Evolutionary conservation across 2,113 vertebrate genomes (phyloP), one percentile per base, ranked within the genome.

Genomic region (Indri indri): DNA sequence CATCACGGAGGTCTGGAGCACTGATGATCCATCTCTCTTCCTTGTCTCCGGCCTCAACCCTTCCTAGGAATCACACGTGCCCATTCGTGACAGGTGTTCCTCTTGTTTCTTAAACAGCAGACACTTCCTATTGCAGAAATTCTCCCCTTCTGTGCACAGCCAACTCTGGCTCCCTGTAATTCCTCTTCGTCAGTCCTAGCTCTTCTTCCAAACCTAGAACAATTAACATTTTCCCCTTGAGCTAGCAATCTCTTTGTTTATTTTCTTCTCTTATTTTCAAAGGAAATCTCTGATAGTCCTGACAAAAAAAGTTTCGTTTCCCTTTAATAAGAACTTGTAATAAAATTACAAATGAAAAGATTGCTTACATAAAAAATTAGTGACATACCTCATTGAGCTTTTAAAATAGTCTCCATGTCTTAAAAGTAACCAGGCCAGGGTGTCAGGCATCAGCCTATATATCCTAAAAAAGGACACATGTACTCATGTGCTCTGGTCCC

Each of bases 291-390:
- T 91, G 65, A 77, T 68, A 65, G 34, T 76, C 10, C 61, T 50
- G 30, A 82, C 13, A 42, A 47, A 68, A 87, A 68, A 23, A 50
- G 27, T 59, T 30, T 42, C 59, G 20, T 61, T 91, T 90, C 87
- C 45, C 8, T 97, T 86, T 88, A 83, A 77, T 47, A 47, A 94
- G 70, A 90, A 90, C 70, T 70, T 88, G 7, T 84, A 95, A 92
- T 96, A 93, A 97, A 92, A 88, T 77, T 54, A 91, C 20, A 90
- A 77, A 73, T 96, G 37, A 85, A 95, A 95, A 95, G 30, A 50
- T 14, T 89, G 57, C 32, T 84, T 71, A 59, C 23, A n/a, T 71
- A 63, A 92, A 95, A 82, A 84, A 45, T 12, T 8, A 85, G 40
- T 70, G 32, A n/a, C 4, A 45, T 70, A 4, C 18, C n/a, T 94